Conservation (phyloP, 2,888 invertebrate species). For the Gnatocerus cornutus region DNA sequence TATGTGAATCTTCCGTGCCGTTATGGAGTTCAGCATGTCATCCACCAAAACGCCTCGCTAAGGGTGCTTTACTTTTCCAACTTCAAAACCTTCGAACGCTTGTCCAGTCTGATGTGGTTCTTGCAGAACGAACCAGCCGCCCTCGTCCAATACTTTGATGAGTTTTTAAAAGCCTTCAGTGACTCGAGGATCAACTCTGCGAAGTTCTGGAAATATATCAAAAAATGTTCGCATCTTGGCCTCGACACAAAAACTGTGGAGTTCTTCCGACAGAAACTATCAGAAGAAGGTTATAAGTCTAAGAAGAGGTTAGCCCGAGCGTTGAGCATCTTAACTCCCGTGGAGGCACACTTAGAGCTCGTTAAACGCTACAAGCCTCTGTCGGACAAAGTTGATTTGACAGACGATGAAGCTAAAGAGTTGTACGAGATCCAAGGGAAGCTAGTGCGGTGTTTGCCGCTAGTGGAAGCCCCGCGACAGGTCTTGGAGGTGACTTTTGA, state of each 20-base stretch:
- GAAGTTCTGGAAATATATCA: neutral
- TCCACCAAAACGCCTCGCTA: too few relatives aligned
- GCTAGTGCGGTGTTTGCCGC: neutral
- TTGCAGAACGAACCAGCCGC: neutral
- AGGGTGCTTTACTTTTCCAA: neutral
- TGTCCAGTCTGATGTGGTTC: neutral
- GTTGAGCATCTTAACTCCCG: neutral
- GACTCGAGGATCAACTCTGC: neutral
- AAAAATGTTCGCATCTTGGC: slow-evolving; percentile 1
- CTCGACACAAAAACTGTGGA: slow-evolving; percentile 8
- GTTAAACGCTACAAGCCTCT: neutral
- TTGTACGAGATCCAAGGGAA: slow-evolving; percentile 3
- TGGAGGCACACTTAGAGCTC: neutral
- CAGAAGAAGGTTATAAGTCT: neutral
- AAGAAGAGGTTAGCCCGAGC: neutral
- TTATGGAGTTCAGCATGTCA: neutral
- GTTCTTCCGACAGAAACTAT: neutral
- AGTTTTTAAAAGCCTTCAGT: neutral
- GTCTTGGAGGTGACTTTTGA: neutral
- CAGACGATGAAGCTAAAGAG: neutral
- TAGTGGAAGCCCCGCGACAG: neutral
- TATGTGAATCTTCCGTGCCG: neutral
- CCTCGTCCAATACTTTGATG: neutral
- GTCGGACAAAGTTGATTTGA: neutral
- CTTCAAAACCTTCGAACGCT: neutral